phyloP scores from a whole-genome alignment of 64 coral and sea anemone species.

The Catalaphyllia jardinei region DNA sequence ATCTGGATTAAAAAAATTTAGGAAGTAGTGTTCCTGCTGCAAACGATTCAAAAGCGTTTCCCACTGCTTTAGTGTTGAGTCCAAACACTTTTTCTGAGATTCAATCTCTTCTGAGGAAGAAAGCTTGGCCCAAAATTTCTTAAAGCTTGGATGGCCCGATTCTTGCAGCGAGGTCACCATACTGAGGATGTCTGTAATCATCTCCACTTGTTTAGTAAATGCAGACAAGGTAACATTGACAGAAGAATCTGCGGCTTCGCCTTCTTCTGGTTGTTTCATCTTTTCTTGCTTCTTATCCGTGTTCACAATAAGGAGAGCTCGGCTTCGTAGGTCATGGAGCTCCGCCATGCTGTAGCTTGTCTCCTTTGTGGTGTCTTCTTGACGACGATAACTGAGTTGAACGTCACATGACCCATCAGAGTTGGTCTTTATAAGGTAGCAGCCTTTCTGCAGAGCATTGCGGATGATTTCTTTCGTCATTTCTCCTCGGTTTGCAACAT shows the following conservation, averaged over 20 bases:
- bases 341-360: slow-evolving; percentile 44
- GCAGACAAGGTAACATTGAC: not conserved
- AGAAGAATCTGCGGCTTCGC: not conserved
- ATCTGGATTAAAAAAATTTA: slow-evolving; percentile 83
- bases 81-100: slow-evolving; percentile 13
- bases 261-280: not conserved
- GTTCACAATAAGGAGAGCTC: slow-evolving; percentile 75
- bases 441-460: slow-evolving; percentile 58
- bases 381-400: not conserved
- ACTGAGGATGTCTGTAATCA: slow-evolving; percentile 65
- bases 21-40: slow-evolving; percentile 62
- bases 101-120: slow-evolving; percentile 51
- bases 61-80: slow-evolving; percentile 39
- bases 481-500: slow-evolving; percentile 68
- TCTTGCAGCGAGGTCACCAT: slow-evolving; percentile 33
- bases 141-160: slow-evolving; percentile 65
- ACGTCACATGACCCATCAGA: slow-evolving; percentile 28
- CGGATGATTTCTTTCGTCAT: slow-evolving; percentile 70
- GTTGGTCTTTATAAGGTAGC: slow-evolving; percentile 13
- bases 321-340: slow-evolving; percentile 78
- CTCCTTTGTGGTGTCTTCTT: slow-evolving; percentile 23
- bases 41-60: slow-evolving; percentile 19
- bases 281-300: slow-evolving; percentile 28
- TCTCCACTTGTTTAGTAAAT: slow-evolving; percentile 77
- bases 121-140: slow-evolving; percentile 40